These are phyloP conservation scores for Eulemur coronatus DNA, from an alignment of 2,797 vertebrate species.

Conservation along the genomic window DNA sequence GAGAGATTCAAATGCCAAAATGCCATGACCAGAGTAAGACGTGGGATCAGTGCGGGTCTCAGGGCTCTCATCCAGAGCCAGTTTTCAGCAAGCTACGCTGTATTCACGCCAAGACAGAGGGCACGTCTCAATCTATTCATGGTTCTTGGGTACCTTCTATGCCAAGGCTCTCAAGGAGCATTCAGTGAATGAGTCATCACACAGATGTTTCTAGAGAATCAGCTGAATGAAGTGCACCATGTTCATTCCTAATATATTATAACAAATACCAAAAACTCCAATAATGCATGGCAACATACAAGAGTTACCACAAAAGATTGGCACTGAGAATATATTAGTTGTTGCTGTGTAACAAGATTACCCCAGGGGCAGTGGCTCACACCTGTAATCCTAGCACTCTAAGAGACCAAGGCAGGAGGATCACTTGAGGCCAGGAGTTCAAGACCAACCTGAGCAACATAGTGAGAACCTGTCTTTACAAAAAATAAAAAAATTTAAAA, in stretches of 20 bases:
- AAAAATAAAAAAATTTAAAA: background rate
- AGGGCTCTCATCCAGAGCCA: background rate
- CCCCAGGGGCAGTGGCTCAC: background rate
- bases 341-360: background rate
- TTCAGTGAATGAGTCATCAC: background rate
- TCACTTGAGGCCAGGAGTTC: background rate
- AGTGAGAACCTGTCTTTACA: background rate
- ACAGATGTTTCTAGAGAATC: background rate
- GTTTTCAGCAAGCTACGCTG: background rate
- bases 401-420: background rate
- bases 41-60: background rate
- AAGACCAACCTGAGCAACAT: background rate
- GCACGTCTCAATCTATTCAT: fast-evolving
- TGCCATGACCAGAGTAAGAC: background rate
- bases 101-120: background rate
- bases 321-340: background rate
- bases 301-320: background rate
- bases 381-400: background rate
- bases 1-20: background rate
- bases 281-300: background rate
- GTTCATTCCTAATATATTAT: background rate
- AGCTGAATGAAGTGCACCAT: background rate
- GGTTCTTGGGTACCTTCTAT: background rate
- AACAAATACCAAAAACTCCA: background rate
- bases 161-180: background rate